Percentiles rank a stretch among this genome's conserved stretches.
Evolutionary conservation across 1,140 invertebrate species (phyloP).

Genomic region (Atta texana): DNA sequence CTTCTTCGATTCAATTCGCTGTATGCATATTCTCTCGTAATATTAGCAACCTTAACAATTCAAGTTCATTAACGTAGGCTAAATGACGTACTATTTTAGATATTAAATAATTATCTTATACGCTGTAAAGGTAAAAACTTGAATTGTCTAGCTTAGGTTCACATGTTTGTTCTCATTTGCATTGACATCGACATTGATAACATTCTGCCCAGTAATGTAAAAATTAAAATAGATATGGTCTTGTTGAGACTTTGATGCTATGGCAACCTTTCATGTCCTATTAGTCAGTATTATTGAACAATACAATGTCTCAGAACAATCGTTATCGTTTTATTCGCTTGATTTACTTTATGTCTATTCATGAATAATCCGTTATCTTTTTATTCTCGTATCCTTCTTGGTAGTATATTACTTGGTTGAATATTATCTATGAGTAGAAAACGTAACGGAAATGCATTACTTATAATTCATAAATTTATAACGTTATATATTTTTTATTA

Average conservation of each 20-base stretch:
- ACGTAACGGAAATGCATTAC: conserved; percentile 55
- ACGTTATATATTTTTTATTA: conserved; percentile 5
- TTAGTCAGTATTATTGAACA: conserved; percentile 56
- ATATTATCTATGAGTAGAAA: conserved; percentile 20
- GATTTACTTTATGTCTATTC: conserved; percentile 78
- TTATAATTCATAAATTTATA: conserved; percentile 34
- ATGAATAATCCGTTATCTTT: conserved; percentile 13
- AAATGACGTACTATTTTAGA: not conserved
- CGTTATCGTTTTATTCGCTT: conserved; percentile 79
- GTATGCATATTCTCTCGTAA: not conserved
- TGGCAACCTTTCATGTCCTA: conserved; percentile 36
- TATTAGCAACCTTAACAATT: conserved; percentile 5
- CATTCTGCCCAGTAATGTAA: not conserved
- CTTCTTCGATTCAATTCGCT: not conserved
- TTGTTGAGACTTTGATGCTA: not conserved
- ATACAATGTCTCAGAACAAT: conserved; percentile 69
- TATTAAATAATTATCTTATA: conserved; percentile 11
- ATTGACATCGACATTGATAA: conserved; percentile 5
- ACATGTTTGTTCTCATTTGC: not conserved
- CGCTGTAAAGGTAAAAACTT: not conserved
- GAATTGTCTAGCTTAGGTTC: not conserved
- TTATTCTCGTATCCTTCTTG: not conserved
- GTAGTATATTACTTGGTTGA: not conserved
- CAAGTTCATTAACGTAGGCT: not conserved
- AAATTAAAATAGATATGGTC: conserved; percentile 3